Evolutionary conservation across 2,797 vertebrate genomes (phyloP).

Genomic region (Cephalopachus bancanus): DNA sequence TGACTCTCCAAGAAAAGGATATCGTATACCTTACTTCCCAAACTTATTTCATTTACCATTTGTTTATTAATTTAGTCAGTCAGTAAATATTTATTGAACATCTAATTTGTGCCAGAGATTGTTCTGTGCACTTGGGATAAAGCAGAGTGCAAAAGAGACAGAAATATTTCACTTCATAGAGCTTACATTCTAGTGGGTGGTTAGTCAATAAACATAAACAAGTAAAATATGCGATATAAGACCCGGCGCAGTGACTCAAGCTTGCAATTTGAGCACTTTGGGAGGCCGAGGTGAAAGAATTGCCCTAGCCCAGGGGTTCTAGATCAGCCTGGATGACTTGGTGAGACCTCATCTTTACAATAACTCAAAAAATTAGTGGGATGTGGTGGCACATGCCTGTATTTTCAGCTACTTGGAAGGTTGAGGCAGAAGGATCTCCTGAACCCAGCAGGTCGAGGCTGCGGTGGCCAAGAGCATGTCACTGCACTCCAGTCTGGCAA

Average conservation of each 20-base stretch:
- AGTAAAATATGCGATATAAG: too few relatives aligned
- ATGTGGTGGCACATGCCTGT: not conserved
- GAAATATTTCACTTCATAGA: not conserved
- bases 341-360: too few relatives aligned
- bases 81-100: not conserved
- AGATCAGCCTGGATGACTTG: too few relatives aligned
- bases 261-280: too few relatives aligned
- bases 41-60: not conserved
- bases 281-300: too few relatives aligned
- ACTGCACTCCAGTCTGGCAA: not conserved
- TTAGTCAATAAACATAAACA: not conserved
- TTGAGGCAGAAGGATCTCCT: not conserved
- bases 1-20: constrained; percentile 9
- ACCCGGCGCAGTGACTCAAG: too few relatives aligned
- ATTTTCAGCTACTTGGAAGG: not conserved
- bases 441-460: not conserved
- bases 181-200: not conserved
- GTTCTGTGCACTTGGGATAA: constrained; percentile 4
- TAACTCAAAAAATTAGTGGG: not conserved
- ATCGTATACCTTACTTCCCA: not conserved
- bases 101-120: not conserved
- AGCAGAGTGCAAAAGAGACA: constrained; percentile 36
- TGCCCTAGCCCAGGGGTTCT: too few relatives aligned
- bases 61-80: not conserved
- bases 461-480: too few relatives aligned